These are phyloP conservation scores for Hyperoplus immaculatus DNA, from an alignment of 2,797 vertebrate species.

Conservation along the genomic window DNA sequence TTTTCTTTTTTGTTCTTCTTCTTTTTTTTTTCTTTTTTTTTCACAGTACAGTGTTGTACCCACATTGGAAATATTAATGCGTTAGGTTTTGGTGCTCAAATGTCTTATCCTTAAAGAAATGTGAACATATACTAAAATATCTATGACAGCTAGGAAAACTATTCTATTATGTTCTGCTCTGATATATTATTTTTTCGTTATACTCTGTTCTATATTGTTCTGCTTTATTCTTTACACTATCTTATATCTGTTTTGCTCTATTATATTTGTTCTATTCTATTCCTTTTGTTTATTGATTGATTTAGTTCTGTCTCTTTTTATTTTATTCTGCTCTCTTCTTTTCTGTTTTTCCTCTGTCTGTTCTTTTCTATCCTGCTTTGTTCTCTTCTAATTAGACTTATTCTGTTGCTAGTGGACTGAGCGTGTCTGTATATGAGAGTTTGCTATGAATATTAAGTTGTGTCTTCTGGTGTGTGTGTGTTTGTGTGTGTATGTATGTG, in stretches of 20 bases:
- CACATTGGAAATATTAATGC: not conserved
- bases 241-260: too few species aligned
- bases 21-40: not conserved
- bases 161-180: not conserved
- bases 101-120: not conserved
- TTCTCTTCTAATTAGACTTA: not conserved
- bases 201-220: not conserved
- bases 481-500: constrained; percentile 19
- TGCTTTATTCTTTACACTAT: too few species aligned
- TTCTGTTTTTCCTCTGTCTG: too few species aligned
- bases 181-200: not conserved
- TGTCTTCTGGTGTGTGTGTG: constrained; percentile 19
- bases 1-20: not conserved
- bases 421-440: not conserved
- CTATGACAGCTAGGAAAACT: too few species aligned
- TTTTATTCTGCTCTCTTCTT: not conserved
- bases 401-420: constrained; percentile 1
- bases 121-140: too few species aligned
- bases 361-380: not conserved
- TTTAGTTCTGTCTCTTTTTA: not conserved
- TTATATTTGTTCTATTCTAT: not conserved
- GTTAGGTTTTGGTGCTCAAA: too few species aligned
- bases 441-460: constrained; percentile 33
- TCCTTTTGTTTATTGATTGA: not conserved
- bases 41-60: not conserved